A percentile compares a stretch with the other conserved stretches of the same genome.
Evolutionary conservation across 2,888 invertebrate genomes (phyloP).

Genomic region (Dyspetes luteomarginatus): DNA sequence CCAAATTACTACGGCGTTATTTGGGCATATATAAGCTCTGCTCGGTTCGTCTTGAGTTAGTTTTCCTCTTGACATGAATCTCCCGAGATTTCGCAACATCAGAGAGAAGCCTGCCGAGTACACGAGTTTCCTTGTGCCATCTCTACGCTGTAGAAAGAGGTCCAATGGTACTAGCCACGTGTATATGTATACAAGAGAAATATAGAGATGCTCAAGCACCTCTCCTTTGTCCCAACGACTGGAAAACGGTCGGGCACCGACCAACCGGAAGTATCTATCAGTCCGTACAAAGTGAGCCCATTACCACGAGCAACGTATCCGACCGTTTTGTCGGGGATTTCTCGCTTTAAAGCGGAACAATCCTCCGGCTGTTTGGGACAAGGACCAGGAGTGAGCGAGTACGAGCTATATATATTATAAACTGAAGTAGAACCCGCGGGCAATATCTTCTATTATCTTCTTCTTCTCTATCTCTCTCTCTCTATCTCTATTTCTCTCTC

Average conservation of each 20-base stretch:
- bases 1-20: not conserved
- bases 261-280: conserved; percentile 71
- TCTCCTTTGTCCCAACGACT: conserved; percentile 59
- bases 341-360: conserved; percentile 66
- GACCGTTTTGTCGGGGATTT: conserved; percentile 68
- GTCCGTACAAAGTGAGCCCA: conserved; percentile 71
- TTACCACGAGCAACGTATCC: conserved; percentile 69
- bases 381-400: conserved; percentile 25
- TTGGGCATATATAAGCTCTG: not conserved
- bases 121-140: conserved; percentile 37
- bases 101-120: not conserved
- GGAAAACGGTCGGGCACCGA: conserved; percentile 58
- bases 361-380: conserved; percentile 56
- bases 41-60: not conserved
- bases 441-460: conserved; percentile 60
- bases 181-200: conserved; percentile 44
- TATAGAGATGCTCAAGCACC: conserved; percentile 46
- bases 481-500: conserved; percentile 26
- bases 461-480: conserved; percentile 37
- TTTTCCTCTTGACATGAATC: not conserved
- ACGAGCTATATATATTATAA: conserved; percentile 41
- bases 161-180: not conserved
- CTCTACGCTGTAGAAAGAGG: conserved; percentile 8
- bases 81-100: conserved; percentile 38
- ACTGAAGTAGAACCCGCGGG: conserved; percentile 16